A percentile compares a stretch with the other conserved stretches of the same genome.
Evolutionary conservation across 2,888 invertebrate genomes (phyloP).

Genomic region (Brachyptera risi): DNA sequence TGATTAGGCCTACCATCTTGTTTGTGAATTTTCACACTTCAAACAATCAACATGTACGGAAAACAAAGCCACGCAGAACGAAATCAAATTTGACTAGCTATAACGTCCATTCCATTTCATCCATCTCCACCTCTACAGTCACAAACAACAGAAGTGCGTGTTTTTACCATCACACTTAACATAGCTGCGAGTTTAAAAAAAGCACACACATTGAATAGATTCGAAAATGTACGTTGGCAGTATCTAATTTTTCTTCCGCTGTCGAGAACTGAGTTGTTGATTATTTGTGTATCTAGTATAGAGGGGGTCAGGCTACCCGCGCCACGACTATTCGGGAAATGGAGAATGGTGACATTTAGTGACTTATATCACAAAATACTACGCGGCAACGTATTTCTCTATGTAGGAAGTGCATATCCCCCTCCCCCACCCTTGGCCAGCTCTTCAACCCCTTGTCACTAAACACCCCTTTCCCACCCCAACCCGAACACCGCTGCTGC

Average conservation of each 20-base stretch:
- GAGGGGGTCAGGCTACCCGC: neutral
- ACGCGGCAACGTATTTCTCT: neutral
- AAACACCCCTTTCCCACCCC: too few relatives aligned
- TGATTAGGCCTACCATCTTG: too few relatives aligned
- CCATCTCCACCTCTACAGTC: too few relatives aligned
- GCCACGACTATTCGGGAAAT: neutral
- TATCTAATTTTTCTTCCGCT: neutral
- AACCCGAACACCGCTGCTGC: conserved; percentile 23
- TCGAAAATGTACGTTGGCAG: neutral
- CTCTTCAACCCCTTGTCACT: neutral
- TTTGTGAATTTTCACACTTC: too few relatives aligned
- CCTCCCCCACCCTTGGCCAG: neutral
- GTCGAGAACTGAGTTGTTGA: neutral
- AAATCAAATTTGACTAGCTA: too few relatives aligned
- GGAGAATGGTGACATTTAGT: conserved; percentile 26
- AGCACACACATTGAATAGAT: too few relatives aligned
- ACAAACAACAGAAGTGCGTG: too few relatives aligned
- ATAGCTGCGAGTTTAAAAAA: too few relatives aligned
- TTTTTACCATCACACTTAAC: too few relatives aligned
- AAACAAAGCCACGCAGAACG: too few relatives aligned
- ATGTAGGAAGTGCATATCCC: neutral
- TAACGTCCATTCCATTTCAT: too few relatives aligned
- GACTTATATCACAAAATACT: conserved; percentile 31
- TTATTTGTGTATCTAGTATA: neutral
- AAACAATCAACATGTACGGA: too few relatives aligned